A percentile compares a stretch with the other conserved stretches of the same genome.
Conservation (phyloP, 2,113 vertebrate genomes). For the Pelecanus crispus region DNA sequence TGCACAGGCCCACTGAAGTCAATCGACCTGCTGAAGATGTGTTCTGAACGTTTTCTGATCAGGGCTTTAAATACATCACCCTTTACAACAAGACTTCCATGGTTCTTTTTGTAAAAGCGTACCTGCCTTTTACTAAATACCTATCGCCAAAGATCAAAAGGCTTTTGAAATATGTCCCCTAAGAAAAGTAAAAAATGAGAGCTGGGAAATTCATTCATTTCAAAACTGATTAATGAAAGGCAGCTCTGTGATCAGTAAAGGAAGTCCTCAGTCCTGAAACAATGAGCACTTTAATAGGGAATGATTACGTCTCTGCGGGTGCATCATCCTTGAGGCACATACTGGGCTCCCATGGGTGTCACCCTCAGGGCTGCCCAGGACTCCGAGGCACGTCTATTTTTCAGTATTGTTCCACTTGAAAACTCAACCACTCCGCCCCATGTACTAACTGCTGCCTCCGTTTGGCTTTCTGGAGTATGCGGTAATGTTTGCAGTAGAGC, state of each 20-base stretch:
- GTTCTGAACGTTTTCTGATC: not conserved
- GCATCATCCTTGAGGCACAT: not conserved
- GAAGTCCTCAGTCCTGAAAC: not conserved
- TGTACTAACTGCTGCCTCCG: not conserved
- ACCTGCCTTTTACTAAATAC: constrained; percentile 12
- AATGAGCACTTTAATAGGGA: not conserved
- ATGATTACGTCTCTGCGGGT: rapidly evolving
- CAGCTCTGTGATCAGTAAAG: constrained; percentile 18
- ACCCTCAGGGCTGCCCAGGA: not conserved
- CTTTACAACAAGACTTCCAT: not conserved
- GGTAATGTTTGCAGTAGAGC: not conserved
- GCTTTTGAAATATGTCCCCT: constrained; percentile 18
- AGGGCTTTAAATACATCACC: not conserved
- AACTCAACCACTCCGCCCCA: not conserved
- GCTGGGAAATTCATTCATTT: not conserved
- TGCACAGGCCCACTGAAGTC: not conserved
- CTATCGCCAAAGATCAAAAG: constrained; percentile 16
- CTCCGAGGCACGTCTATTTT: rapidly evolving
- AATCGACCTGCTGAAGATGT: not conserved
- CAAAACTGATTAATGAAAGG: not conserved
- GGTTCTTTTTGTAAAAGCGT: not conserved
- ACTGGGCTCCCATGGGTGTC: not conserved
- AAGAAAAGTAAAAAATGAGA: not conserved
- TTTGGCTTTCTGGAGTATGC: not conserved
- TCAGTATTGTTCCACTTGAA: not conserved